Percentiles rank a stretch among this genome's conserved stretches.
phyloP scores from a whole-genome alignment of 2,113 vertebrate species.

The Phalacrocorax brasilianus region DNA sequence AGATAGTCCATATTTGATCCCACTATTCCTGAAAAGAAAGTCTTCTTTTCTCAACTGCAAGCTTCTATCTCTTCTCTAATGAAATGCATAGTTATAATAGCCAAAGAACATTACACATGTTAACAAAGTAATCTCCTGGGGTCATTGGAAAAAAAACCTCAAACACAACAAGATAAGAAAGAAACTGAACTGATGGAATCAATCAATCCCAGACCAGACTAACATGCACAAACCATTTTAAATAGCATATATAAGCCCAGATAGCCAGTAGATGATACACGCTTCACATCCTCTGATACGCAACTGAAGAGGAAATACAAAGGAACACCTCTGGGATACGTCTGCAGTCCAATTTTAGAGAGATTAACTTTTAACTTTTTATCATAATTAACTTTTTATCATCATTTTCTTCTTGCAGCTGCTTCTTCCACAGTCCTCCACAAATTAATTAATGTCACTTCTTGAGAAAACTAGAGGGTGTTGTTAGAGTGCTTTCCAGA shows the following conservation, averaged over 20 bases:
- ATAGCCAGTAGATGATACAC: not conserved
- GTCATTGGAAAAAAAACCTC: not conserved
- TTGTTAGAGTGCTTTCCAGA: not conserved
- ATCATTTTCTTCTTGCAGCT: not conserved
- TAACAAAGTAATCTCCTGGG: not conserved
- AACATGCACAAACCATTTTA: not conserved
- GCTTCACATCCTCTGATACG: not conserved
- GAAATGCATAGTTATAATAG: not conserved
- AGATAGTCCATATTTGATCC: not conserved
- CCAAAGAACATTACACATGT: not conserved
- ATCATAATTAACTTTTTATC: not conserved
- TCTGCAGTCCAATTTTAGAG: not conserved
- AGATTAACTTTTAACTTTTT: not conserved
- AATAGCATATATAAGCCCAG: not conserved
- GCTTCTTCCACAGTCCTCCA: not conserved
- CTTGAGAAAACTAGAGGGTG: not conserved
- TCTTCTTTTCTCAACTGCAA: not conserved
- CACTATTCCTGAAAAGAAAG: not conserved
- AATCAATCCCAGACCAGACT: not conserved
- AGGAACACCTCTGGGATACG: not conserved
- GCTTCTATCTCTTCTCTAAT: not conserved
- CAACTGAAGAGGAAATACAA: not conserved
- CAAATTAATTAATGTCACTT: not conserved
- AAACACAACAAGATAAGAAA: not conserved
- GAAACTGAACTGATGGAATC: not conserved